Evolutionary conservation across 2,113 vertebrate genomes (phyloP).

Genomic region (Lutjanus erythropterus): DNA sequence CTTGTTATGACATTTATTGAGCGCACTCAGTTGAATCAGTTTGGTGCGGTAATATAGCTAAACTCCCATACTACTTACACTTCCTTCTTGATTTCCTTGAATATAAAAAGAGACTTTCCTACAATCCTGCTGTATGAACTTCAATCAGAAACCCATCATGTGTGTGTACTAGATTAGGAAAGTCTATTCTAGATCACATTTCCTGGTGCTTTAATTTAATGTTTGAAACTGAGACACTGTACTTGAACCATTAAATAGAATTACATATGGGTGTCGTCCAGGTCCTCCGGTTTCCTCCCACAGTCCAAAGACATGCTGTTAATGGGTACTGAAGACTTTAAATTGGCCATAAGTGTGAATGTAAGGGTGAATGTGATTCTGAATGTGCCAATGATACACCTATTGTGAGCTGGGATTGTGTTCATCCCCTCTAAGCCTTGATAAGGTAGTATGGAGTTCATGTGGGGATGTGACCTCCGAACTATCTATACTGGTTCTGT

Average conservation of each 20-base stretch:
- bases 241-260: background rate
- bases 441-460: no score
- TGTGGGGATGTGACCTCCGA: background rate
- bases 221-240: background rate
- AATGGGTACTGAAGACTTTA: background rate
- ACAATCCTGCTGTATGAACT: background rate
- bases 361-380: background rate
- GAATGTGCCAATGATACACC: no score
- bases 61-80: background rate
- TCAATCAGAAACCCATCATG: background rate
- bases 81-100: background rate
- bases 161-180: no score
- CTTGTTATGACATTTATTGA: conserved; percentile 12
- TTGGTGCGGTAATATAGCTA: background rate
- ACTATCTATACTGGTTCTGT: background rate
- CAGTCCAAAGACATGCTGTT: background rate
- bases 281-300: background rate
- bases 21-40: conserved; percentile 8
- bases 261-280: background rate
- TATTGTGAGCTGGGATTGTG: no score
- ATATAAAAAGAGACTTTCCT: background rate
- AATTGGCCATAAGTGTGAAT: background rate
- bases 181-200: background rate
- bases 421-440: no score
- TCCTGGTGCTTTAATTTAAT: background rate